Conservation (phyloP, 2,113 vertebrate species). For the Chiloscyllium plagiosum region DNA sequence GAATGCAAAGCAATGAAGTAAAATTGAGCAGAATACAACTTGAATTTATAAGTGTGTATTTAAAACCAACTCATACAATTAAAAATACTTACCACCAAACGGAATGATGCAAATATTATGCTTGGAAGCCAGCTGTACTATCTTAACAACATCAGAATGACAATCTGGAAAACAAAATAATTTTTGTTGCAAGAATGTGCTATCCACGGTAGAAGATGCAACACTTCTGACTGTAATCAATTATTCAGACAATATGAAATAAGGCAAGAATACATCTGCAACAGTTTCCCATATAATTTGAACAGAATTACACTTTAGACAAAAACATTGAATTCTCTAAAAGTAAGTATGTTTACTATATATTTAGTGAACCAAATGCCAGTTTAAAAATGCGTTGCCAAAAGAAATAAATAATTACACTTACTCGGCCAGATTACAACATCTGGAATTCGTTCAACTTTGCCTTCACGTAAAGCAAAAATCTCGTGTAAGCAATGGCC, state of each 20-base stretch:
- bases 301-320: background rate
- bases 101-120: conserved; percentile 94
- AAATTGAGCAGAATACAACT: background rate
- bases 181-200: background rate
- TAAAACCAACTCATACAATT: background rate
- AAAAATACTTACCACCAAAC: conserved; percentile 78
- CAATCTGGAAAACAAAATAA: conserved; percentile 62
- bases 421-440: conserved; percentile 93
- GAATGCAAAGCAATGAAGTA: background rate
- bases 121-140: conserved; percentile 90
- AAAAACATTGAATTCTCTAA: background rate
- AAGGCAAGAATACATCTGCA: background rate
- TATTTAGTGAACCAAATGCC: background rate
- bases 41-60: background rate
- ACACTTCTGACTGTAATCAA: no score
- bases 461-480: conserved; percentile 90
- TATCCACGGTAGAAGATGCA: background rate
- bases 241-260: background rate
- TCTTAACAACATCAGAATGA: conserved; percentile 89
- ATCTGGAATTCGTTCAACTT: conserved; percentile 83
- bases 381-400: background rate
- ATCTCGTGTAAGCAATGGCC: conserved; percentile 97
- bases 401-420: conserved; percentile 44
- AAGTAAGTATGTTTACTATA: no score
- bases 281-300: background rate